These are phyloP conservation scores for Eubasilissa splendida DNA, from an alignment of 2,888 invertebrate genomes.

Conservation along the genomic window DNA sequence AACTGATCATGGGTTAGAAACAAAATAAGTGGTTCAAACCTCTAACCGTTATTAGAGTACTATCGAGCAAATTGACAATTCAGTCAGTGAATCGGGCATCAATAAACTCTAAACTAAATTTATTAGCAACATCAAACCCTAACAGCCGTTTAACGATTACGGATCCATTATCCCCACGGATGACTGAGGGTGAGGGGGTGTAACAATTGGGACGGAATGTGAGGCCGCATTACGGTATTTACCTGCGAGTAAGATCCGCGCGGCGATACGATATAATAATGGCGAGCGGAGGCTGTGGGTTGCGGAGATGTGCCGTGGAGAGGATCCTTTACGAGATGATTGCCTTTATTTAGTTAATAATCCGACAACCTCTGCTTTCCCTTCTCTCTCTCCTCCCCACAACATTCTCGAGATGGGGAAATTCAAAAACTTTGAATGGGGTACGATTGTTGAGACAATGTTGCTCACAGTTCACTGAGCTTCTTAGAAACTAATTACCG, in stretches of 20 bases:
- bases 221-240: conserved; percentile 28
- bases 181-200: background rate
- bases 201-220: conserved; percentile 4
- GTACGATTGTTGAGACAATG: conserved; percentile 30
- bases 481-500: conserved; percentile 22
- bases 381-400: conserved; percentile 17
- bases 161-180: conserved; percentile 29
- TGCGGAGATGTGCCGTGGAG: background rate
- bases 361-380: conserved; percentile 23
- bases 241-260: conserved; percentile 7
- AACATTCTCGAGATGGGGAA: background rate
- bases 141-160: conserved; percentile 14
- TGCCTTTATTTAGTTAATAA: conserved; percentile 45
- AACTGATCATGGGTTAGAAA: too few species aligned
- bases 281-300: background rate
- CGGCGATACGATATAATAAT: background rate
- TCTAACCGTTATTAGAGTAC: too few species aligned
- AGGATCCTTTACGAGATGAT: conserved; percentile 20
- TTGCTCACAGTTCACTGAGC: conserved; percentile 31
- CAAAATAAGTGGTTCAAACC: too few species aligned
- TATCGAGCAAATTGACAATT: background rate
- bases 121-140: conserved; percentile 21
- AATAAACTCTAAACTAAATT: conserved; percentile 16
- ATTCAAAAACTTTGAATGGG: conserved; percentile 9
- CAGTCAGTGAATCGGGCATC: conserved; percentile 22